These are phyloP conservation scores for Aurelia sp. DNA, from an alignment of 30 jellyfish, hydroid and myxozoan species.

Conservation along the genomic window DNA sequence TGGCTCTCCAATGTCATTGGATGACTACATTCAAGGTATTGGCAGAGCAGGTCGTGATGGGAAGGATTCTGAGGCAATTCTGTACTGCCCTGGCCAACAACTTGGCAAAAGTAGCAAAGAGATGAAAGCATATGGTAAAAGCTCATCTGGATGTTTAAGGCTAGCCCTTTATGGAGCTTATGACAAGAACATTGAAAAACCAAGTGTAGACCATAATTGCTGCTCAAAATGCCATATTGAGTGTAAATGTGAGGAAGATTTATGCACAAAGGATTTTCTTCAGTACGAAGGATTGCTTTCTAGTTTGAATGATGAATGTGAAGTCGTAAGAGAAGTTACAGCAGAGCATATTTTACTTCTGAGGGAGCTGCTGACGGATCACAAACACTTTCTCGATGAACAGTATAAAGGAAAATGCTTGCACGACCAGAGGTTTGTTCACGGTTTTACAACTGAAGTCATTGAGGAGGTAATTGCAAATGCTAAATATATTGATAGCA, in stretches of 20 bases:
- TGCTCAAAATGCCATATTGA: neutral
- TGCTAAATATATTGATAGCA: too few species aligned
- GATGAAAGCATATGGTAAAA: conserved; percentile 18
- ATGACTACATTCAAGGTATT: neutral
- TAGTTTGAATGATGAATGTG: neutral
- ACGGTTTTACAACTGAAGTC: too few species aligned
- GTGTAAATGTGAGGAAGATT: conserved; percentile 2
- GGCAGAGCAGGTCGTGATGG: conserved; percentile 18
- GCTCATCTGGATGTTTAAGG: neutral
- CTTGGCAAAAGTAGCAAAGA: conserved; percentile 17
- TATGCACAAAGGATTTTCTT: neutral
- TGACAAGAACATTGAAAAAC: conserved; percentile 15
- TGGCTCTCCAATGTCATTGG: conserved; percentile 1
- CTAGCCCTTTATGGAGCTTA: conserved; percentile 1
- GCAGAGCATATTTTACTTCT: neutral
- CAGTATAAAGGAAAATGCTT: too few species aligned
- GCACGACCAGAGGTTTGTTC: too few species aligned
- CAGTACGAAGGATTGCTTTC: neutral
- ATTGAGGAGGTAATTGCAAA: too few species aligned
- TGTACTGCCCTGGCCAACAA: conserved; percentile 24
- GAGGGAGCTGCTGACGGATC: neutral
- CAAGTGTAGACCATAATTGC: conserved; percentile 6
- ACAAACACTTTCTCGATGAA: neutral
- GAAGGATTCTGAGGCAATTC: conserved; percentile 12
- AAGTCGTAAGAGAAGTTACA: neutral